Evolutionary conservation across 2,888 invertebrate species (phyloP).

Genomic region (Scotopteryx bipunctaria): DNA sequence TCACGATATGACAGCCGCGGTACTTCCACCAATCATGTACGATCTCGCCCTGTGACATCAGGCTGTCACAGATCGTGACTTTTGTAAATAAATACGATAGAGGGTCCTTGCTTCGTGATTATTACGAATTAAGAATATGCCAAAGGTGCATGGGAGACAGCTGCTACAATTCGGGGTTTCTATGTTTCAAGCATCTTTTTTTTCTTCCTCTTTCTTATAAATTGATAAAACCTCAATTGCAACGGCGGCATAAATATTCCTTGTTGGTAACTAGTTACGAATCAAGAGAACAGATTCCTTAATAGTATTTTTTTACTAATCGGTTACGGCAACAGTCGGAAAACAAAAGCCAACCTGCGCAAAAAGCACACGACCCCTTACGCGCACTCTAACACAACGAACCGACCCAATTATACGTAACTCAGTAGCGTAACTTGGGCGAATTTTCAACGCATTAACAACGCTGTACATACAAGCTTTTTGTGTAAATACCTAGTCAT

Average conservation of each 20-base stretch:
- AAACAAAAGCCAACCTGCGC: constrained; percentile 20
- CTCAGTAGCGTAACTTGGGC: constrained; percentile 73
- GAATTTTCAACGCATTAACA: constrained; percentile 81
- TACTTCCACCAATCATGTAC: constrained; percentile 17
- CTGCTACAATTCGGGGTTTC: constrained; percentile 2
- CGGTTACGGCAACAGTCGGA: constrained; percentile 9
- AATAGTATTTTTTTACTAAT: constrained; percentile 3
- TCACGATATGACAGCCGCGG: constrained; percentile 32
- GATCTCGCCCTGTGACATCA: constrained; percentile 45
- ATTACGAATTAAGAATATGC: constrained; percentile 32
- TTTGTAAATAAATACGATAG: constrained; percentile 7
- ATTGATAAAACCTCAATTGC: neutral
- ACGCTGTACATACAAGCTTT: constrained; percentile 82
- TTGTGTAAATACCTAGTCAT: constrained; percentile 73
- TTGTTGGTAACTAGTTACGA: constrained; percentile 9
- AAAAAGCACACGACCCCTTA: constrained; percentile 22
- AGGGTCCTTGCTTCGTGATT: constrained; percentile 22
- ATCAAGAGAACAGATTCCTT: constrained; percentile 7
- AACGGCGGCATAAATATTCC: constrained; percentile 2
- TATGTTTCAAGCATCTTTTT: neutral
- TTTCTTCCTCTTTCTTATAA: neutral
- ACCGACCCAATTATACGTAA: constrained; percentile 68
- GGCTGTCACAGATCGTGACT: constrained; percentile 1
- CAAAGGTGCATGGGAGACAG: constrained; percentile 34
- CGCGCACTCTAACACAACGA: constrained; percentile 33